phyloP scores from a whole-genome alignment of 2,797 vertebrate species.

The Sus cebifrons region DNA sequence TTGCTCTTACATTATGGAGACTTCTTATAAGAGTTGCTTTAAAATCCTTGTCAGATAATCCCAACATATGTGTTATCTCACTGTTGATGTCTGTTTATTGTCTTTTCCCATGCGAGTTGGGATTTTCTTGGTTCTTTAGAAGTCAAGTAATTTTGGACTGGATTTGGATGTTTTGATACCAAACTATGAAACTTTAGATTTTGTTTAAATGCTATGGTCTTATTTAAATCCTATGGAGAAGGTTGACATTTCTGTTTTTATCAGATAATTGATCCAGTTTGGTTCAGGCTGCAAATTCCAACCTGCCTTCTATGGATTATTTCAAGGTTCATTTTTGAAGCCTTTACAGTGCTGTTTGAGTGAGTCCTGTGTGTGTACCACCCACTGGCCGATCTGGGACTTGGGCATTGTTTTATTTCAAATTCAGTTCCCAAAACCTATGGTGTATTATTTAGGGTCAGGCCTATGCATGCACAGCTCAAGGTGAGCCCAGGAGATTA shows the following conservation, averaged over 20 bases:
- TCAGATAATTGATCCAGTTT: neutral
- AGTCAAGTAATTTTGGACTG: slow-evolving; percentile 22
- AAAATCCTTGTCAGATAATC: slow-evolving; percentile 31
- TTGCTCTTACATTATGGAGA: slow-evolving; percentile 9
- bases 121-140: neutral
- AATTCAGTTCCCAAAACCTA: neutral
- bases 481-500: neutral
- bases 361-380: too few relatives aligned
- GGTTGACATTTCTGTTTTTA: neutral
- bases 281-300: neutral
- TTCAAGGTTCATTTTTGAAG: slow-evolving; percentile 22
- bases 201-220: neutral
- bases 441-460: neutral
- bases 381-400: neutral
- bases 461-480: neutral
- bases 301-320: neutral
- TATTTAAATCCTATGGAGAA: neutral
- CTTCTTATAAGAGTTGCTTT: slow-evolving; percentile 49
- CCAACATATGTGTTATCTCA: neutral
- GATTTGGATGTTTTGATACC: neutral
- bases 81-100: neutral
- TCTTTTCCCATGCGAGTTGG: neutral
- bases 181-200: neutral
- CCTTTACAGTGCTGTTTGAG: neutral
- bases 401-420: neutral